Base-by-base conservation (phyloP, 2,113 vertebrate species). In the Misgurnus mizolepis region DNA sequence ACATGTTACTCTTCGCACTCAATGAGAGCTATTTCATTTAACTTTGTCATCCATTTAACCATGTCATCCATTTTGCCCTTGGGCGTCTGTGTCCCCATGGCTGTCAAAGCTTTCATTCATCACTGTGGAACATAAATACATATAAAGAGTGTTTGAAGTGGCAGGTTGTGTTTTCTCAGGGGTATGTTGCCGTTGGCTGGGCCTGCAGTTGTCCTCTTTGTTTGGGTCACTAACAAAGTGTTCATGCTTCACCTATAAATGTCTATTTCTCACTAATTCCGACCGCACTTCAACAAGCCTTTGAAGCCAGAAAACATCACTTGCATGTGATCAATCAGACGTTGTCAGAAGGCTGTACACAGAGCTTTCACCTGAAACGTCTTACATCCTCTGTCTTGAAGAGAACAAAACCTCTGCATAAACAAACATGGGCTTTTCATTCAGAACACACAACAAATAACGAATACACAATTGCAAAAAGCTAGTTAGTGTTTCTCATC, bases 201-300 rank as follows among this genome's bases (percentile, higher is more conserved):
- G 69, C 53, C 69, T 78, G 83, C 74, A 74, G 79, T 81, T 78
- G 79, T 73, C 76, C 67, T 55, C 17, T 8, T 72, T 45, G 68
- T 65, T 17, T 80, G 80, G 80, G 83, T 82, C 83, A 79, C 65
- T 4, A 67, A 45, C 71, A 67, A 55, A 79, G 62, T 68, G 79
- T 81, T 80, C 79, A 75, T 64, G 80, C 65, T 67, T 75, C 80
- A 69, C 68, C 76, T 80, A 67, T 65, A 68, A 62, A 70, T 50
- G 47, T 76, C 66, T 43, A 74, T 79, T 61, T 82, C 66, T 82
- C 66, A 76, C 41, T 62, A 50, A 70, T n/a, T 43, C 18, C 65
- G 76, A 78, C 40, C 27, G 6, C 34, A 17, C 41, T 7, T 71
- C 27, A 14, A 65, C 27, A 64, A 55, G 56, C 18, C 75, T 82